Base-by-base conservation (phyloP, 2,888 invertebrate species). In the Hypolimnas misippus region DNA sequence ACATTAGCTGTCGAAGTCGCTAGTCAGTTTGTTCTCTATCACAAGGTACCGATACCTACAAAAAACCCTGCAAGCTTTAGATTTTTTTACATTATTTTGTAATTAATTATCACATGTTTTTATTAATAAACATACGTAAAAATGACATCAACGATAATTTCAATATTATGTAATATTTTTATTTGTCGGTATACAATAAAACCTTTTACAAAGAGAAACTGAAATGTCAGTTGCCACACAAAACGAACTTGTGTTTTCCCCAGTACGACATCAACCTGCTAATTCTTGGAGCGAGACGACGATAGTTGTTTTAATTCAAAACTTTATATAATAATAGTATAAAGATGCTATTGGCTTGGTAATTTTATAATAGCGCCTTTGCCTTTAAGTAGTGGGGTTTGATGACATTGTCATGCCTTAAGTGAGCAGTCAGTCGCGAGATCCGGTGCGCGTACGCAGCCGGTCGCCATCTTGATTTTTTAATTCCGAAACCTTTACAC, bases 351-450 rank as follows among this genome's bases (percentile, higher is more conserved):
- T 57, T 56, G 16, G 8, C n/a, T 42, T 70, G 76, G 35, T 53
- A 64, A 68, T 67, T 59, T 68, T 70, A 73, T 67, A 40, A 21
- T 25, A 25, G 25, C 25, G 25, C 25, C 3, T 25, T 5, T 25
- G 5, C 25, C 25, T 25, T 25, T 25, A 38, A 31, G 82, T 72
- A 68, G 77, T 72, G 85, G 83, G 85, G 83, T 69, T 81, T 77
- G 79, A 79, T 82, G 82, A 82, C 79, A 81, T 79, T 79, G 81
- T 81, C 77, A 79, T 79, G 81, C 77, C 73, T 74, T 61, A 76
- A 78, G 84, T 79, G 82, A 79, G 78, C 86, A 87, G 87, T 89
- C 83, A 81, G 82, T 79, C 82, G 81, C 77, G 76, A 83, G 83
- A 78, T 82, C 81, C 83, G 83, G 82, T 78, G 82, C 82, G 81